These are phyloP conservation scores for Zenarchopterus dispar DNA, from an alignment of 2,797 vertebrate species.

Conservation along the genomic window DNA sequence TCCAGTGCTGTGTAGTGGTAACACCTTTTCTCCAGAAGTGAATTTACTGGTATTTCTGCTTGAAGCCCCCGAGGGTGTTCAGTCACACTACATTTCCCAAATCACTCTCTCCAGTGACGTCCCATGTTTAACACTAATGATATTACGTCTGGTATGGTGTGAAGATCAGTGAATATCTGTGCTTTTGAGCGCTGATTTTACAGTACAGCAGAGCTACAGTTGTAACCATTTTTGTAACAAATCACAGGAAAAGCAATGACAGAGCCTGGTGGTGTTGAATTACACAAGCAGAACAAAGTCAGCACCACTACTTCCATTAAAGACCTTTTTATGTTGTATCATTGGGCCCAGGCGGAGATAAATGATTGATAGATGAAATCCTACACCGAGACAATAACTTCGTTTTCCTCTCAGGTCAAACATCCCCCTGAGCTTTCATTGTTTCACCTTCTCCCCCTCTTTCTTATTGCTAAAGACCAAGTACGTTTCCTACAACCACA, in stretches of 20 bases:
- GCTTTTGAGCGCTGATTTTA: background rate
- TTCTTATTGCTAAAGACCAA: conserved; percentile 44
- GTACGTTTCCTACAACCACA: conserved; percentile 27
- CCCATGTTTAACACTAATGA: background rate
- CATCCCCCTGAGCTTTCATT: conserved; percentile 68
- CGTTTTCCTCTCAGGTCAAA: conserved; percentile 58
- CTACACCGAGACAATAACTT: conserved; percentile 53
- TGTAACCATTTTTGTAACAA: background rate
- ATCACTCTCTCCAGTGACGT: conserved; percentile 4
- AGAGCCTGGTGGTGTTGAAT: background rate
- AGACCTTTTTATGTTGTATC: conserved; percentile 21
- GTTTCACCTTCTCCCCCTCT: conserved; percentile 61
- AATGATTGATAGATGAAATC: conserved; percentile 39
- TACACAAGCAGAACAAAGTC: background rate
- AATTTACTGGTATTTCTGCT: conserved; percentile 5
- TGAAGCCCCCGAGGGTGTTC: conserved; percentile 15
- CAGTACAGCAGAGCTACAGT: background rate
- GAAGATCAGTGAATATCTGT: background rate
- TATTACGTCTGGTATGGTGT: background rate
- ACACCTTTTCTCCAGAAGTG: conserved; percentile 18
- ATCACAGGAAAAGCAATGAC: background rate
- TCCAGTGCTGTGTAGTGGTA: background rate
- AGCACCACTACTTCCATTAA: conserved; percentile 8
- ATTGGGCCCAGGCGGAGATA: conserved; percentile 27
- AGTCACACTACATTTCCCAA: conserved; percentile 7